Conservation (phyloP, 2,888 invertebrate species). For the Tenodera sinensis region DNA sequence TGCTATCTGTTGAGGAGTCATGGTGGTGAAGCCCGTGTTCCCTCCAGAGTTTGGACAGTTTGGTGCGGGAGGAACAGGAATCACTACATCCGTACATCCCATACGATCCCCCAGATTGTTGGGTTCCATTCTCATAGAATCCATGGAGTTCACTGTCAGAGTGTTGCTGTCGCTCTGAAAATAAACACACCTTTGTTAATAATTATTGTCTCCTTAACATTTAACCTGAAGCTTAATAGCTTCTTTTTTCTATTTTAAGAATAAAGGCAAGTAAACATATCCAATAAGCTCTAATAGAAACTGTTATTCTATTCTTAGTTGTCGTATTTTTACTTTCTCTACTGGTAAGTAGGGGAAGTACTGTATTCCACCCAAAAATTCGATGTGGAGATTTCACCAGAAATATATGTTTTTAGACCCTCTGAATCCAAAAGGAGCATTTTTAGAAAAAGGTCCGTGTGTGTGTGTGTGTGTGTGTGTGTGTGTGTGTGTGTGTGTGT, state of each 20-base stretch:
- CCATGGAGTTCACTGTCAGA: conserved; percentile 37
- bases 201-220: background rate
- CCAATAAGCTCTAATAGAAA: too few relatives aligned
- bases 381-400: too few relatives aligned
- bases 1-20: conserved; percentile 85
- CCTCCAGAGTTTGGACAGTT: background rate
- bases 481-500: too few relatives aligned
- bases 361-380: too few relatives aligned
- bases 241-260: background rate
- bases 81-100: conserved; percentile 16
- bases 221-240: background rate
- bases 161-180: conserved; percentile 33
- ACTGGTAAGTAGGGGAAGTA: too few relatives aligned
- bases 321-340: too few relatives aligned
- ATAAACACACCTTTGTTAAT: background rate
- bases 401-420: too few relatives aligned
- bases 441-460: too few relatives aligned
- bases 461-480: too few relatives aligned
- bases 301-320: too few relatives aligned
- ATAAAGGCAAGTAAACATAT: too few relatives aligned
- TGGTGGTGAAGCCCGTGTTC: conserved; percentile 64
- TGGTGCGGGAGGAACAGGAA: conserved; percentile 35
- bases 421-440: too few relatives aligned
- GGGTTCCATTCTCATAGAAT: conserved; percentile 36
- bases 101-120: conserved; percentile 16